A percentile compares a stretch with the other conserved stretches of the same genome.
Evolutionary conservation across 2,113 vertebrate species (phyloP).

Genomic region (Abramis brama): DNA sequence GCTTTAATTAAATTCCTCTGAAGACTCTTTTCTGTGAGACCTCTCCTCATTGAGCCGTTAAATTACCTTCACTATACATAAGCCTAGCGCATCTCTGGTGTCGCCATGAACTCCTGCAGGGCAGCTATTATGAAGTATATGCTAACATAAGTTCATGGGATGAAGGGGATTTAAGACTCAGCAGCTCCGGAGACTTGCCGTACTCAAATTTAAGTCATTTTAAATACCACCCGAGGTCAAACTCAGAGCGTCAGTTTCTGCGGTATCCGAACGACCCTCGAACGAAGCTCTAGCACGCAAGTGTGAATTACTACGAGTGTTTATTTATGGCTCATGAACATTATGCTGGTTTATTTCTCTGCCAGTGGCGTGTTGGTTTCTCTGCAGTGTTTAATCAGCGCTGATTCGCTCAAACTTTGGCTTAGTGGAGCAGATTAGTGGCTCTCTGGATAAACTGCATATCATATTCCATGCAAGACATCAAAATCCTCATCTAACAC

Average conservation of each 20-base stretch:
- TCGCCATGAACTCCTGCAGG: slow-evolving; percentile 37
- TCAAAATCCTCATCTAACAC: slow-evolving; percentile 17
- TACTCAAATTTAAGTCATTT: slow-evolving; percentile 22
- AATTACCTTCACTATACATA: slow-evolving; percentile 71
- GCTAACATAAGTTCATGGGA: slow-evolving; percentile 32
- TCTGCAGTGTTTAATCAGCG: background rate
- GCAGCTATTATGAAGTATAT: slow-evolving; percentile 35
- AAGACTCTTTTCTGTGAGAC: slow-evolving; percentile 64
- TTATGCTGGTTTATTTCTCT: slow-evolving; percentile 12
- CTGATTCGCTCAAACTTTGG: background rate
- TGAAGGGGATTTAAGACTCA: slow-evolving; percentile 41
- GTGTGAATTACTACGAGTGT: background rate
- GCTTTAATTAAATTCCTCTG: slow-evolving; percentile 65
- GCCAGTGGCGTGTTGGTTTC: background rate
- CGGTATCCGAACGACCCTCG: background rate
- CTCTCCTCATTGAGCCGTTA: slow-evolving; percentile 74
- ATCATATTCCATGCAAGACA: background rate
- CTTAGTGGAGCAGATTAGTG: background rate
- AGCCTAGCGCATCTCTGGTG: slow-evolving; percentile 51
- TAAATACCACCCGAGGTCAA: slow-evolving; percentile 21
- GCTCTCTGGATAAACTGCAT: background rate
- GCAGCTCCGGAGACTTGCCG: background rate
- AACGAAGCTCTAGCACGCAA: background rate
- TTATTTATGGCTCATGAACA: slow-evolving; percentile 29
- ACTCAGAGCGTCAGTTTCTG: background rate